A percentile compares a stretch with the other conserved stretches of the same genome.
phyloP scores from a whole-genome alignment of 2,888 invertebrate species.

The Caenorhabditis drosophilae region DNA sequence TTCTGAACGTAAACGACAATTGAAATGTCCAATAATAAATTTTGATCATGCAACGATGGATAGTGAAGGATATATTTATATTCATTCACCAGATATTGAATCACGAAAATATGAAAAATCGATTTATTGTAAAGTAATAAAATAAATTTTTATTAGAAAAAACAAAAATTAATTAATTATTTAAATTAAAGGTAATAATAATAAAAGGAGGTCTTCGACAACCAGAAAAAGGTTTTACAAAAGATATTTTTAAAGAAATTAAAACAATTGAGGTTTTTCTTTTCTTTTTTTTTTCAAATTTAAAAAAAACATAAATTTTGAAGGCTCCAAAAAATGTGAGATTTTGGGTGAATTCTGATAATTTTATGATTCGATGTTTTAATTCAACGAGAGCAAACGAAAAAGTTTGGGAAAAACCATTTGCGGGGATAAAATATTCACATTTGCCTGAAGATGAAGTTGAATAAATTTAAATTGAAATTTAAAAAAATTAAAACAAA shows the following conservation, averaged over 20 bases:
- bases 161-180: too few species aligned
- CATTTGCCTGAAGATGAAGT: slow-evolving; percentile 31
- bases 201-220: slow-evolving; percentile 23
- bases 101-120: slow-evolving; percentile 26
- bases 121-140: slow-evolving; percentile 9
- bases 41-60: slow-evolving; percentile 34
- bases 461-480: neutral
- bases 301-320: too few species aligned
- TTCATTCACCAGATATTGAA: slow-evolving; percentile 24
- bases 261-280: slow-evolving; percentile 19
- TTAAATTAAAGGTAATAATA: neutral
- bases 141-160: too few species aligned
- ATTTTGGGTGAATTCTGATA: slow-evolving; percentile 42
- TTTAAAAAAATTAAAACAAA: neutral
- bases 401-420: slow-evolving; percentile 35
- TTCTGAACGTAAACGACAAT: slow-evolving; percentile 29
- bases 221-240: slow-evolving; percentile 14
- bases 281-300: too few species aligned
- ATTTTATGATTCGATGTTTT: slow-evolving; percentile 37
- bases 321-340: slow-evolving; percentile 31
- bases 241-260: slow-evolving; percentile 11
- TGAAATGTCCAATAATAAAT: slow-evolving; percentile 30
- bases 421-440: slow-evolving; percentile 37
- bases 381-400: slow-evolving; percentile 15
- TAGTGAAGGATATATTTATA: slow-evolving; percentile 31